phyloP scores from a whole-genome alignment of 1,140 invertebrate genomes.

The Oedothorax gibbosus region DNA sequence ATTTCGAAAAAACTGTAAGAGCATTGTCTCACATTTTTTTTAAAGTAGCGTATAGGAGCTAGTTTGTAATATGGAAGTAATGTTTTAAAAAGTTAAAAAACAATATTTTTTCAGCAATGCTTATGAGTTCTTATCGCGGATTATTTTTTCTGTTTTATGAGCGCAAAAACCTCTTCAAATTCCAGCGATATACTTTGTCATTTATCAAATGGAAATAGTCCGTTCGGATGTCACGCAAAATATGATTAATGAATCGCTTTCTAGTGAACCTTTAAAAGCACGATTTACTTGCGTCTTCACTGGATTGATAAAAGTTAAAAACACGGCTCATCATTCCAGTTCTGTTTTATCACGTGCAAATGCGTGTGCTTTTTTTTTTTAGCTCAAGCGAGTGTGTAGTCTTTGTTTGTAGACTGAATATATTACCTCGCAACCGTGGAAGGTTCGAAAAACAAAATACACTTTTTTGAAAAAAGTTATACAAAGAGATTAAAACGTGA shows the following conservation, averaged over 20 bases:
- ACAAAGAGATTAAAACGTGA: conserved; percentile 29
- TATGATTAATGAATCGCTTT: conserved; percentile 59
- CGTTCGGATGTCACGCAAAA: conserved; percentile 55
- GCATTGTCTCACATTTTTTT: background rate
- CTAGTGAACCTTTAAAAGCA: conserved; percentile 58
- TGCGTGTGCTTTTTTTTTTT: too few relatives aligned
- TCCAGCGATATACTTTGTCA: conserved; percentile 57
- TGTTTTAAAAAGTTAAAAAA: conserved; percentile 37
- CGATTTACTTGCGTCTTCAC: conserved; percentile 54
- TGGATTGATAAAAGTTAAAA: conserved; percentile 55
- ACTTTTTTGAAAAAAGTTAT: conserved; percentile 16
- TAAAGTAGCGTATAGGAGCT: background rate
- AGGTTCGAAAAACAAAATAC: conserved; percentile 21
- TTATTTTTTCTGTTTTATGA: conserved; percentile 35
- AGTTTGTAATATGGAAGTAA: conserved; percentile 39
- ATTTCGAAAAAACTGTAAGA: too few relatives aligned
- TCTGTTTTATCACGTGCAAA: background rate
- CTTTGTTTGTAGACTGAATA: conserved; percentile 51
- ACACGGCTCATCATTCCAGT: conserved; percentile 38
- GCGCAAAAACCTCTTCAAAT: conserved; percentile 50
- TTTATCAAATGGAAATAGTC: conserved; percentile 59
- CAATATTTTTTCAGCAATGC: conserved; percentile 1
- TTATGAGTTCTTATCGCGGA: conserved; percentile 20
- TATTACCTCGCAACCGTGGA: conserved; percentile 26
- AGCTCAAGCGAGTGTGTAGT: conserved; percentile 4